Percentiles rank a stretch among this genome's conserved stretches.
phyloP scores from a whole-genome alignment of 2,888 invertebrate species.

The Actias luna region DNA sequence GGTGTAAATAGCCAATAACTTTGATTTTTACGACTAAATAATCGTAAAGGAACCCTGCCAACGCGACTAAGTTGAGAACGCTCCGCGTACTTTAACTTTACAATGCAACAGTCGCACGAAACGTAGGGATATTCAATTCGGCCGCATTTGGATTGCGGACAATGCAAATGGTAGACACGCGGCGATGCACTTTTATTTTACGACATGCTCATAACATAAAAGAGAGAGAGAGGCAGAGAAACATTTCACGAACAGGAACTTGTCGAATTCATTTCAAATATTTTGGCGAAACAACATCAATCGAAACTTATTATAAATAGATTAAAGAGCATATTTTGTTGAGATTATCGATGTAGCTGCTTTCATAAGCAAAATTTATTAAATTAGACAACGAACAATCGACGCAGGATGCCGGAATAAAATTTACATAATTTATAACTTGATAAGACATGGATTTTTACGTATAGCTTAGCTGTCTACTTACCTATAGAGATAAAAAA shows the following conservation, averaged over 20 bases:
- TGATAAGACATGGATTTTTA: not conserved
- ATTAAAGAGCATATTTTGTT: not conserved
- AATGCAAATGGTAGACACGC: conserved; percentile 75
- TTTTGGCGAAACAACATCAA: conserved; percentile 18
- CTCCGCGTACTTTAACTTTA: conserved; percentile 30
- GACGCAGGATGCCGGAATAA: not conserved
- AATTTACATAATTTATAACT: not conserved
- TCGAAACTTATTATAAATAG: not conserved
- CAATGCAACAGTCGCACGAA: conserved; percentile 22
- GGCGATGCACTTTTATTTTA: conserved; percentile 82
- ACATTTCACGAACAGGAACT: conserved; percentile 76
- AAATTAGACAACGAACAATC: not conserved
- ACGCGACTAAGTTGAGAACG: conserved; percentile 52
- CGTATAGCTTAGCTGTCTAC: no score
- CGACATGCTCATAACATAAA: conserved; percentile 77
- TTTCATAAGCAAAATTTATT: not conserved
- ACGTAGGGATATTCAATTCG: conserved; percentile 38
- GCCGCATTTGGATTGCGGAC: conserved; percentile 69
- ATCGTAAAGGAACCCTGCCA: conserved; percentile 80
- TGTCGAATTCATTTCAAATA: conserved; percentile 44
- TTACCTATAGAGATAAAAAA: no score
- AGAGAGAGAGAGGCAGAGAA: conserved; percentile 62
- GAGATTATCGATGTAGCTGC: not conserved
- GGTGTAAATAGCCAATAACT: conserved; percentile 82
- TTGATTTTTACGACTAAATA: conserved; percentile 84